phyloP scores from a whole-genome alignment of 2,113 vertebrate species.

The rat (Rattus norvegicus) region DNA sequence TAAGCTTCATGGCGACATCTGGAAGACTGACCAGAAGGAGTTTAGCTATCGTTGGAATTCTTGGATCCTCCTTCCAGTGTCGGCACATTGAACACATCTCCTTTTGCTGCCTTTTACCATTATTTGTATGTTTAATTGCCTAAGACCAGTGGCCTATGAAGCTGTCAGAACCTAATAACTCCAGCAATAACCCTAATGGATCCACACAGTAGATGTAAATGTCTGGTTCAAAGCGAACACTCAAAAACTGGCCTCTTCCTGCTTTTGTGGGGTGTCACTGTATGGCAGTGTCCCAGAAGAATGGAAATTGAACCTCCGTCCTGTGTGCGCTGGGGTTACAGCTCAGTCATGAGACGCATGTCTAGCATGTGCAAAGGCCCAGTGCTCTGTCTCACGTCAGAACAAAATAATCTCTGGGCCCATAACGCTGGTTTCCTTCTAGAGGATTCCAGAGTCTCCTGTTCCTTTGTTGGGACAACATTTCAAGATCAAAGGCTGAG shows the following conservation, averaged over 20 bases:
- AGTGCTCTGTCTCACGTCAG: not conserved
- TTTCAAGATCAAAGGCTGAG: not conserved
- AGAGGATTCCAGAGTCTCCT: not conserved
- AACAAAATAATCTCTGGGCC: not conserved
- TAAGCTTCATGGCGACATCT: not conserved
- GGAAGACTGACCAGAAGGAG: not conserved
- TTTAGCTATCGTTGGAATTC: not conserved
- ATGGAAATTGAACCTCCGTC: conserved; percentile 8
- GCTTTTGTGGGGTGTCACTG: not conserved
- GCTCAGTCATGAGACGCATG: not conserved
- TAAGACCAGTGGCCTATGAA: not conserved
- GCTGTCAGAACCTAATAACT: not conserved
- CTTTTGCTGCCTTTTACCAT: not conserved
- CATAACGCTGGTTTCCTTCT: not conserved
- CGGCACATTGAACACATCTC: not conserved
- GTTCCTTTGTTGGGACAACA: not conserved
- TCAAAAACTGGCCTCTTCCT: not conserved
- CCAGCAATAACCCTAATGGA: not conserved
- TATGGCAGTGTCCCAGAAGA: conserved; percentile 19
- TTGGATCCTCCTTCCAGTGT: not conserved
- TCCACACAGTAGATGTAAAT: not conserved
- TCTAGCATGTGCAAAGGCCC: not conserved
- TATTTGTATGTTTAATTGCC: not conserved
- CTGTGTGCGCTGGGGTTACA: not conserved
- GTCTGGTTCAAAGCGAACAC: not conserved